phyloP scores from a whole-genome alignment of 2,888 invertebrate genomes.

The Agrochola macilenta region DNA sequence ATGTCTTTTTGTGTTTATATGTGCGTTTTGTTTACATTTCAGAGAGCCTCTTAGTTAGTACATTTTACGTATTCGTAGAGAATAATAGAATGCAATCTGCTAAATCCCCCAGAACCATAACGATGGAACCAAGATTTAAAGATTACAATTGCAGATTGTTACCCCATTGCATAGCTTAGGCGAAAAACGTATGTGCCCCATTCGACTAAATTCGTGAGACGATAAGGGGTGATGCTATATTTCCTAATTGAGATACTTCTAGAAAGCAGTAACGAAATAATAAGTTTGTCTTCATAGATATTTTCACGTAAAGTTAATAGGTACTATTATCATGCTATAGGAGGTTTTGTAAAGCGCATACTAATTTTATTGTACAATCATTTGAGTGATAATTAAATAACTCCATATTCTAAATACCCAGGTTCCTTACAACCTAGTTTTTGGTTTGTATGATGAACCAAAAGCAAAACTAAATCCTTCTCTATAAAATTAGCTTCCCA shows the following conservation, averaged over 20 bases:
- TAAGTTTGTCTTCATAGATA: background rate
- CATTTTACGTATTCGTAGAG: background rate
- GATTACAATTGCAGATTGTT: conserved; percentile 52
- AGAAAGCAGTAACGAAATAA: background rate
- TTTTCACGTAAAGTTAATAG: background rate
- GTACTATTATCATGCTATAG: background rate
- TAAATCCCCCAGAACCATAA: conserved; percentile 29
- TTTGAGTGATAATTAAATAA: background rate
- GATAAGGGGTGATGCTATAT: background rate
- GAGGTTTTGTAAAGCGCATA: background rate
- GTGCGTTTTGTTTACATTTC: too few relatives aligned
- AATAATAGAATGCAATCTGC: background rate
- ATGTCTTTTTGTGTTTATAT: too few relatives aligned
- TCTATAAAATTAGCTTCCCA: conserved; percentile 13
- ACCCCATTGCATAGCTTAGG: conserved; percentile 36
- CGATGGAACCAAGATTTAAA: conserved; percentile 29
- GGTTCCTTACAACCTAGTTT: background rate
- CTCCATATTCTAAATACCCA: background rate
- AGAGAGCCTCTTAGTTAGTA: background rate
- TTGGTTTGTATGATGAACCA: background rate
- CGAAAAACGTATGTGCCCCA: conserved; percentile 33
- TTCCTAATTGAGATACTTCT: background rate
- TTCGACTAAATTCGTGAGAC: conserved; percentile 4
- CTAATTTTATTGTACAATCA: background rate
- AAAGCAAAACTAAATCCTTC: background rate